phyloP scores from a whole-genome alignment of 2,888 invertebrate species.

The Belgica antarctica region DNA sequence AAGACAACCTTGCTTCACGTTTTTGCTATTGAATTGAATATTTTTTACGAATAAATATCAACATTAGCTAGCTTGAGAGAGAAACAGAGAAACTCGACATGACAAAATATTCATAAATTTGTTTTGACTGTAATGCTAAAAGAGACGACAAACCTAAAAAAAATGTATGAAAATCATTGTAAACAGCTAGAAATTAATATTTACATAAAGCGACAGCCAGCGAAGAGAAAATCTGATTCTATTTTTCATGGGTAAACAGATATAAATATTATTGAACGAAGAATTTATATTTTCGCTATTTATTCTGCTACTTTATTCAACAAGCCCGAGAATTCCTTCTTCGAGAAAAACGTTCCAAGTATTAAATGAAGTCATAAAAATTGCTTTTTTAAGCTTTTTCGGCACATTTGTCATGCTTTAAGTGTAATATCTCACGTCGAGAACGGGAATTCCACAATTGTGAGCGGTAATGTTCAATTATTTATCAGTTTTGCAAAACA shows the following conservation, averaged over 20 bases:
- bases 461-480: constrained; percentile 13
- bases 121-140: not conserved
- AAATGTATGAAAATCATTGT: not conserved
- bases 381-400: constrained; percentile 5
- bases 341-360: not conserved
- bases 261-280: constrained; percentile 14
- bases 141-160: constrained; percentile 1
- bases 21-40: constrained; percentile 20
- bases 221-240: constrained; percentile 25
- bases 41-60: not conserved
- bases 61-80: not conserved
- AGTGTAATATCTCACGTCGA: too few species aligned
- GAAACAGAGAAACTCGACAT: not conserved
- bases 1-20: constrained; percentile 29
- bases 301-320: not conserved
- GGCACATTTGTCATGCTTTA: constrained; percentile 17
- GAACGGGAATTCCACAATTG: too few species aligned
- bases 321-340: not conserved
- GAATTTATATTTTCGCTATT: not conserved
- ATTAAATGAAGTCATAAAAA: constrained; percentile 37
- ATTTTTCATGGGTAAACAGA: constrained; percentile 23
- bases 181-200: constrained; percentile 16
- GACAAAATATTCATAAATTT: constrained; percentile 25
- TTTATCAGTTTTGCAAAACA: constrained; percentile 38
- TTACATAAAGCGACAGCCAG: not conserved